Percentiles rank a stretch among this genome's conserved stretches.
Conservation (phyloP, 2,888 invertebrate genomes). For the Frankliniella intonsa region DNA sequence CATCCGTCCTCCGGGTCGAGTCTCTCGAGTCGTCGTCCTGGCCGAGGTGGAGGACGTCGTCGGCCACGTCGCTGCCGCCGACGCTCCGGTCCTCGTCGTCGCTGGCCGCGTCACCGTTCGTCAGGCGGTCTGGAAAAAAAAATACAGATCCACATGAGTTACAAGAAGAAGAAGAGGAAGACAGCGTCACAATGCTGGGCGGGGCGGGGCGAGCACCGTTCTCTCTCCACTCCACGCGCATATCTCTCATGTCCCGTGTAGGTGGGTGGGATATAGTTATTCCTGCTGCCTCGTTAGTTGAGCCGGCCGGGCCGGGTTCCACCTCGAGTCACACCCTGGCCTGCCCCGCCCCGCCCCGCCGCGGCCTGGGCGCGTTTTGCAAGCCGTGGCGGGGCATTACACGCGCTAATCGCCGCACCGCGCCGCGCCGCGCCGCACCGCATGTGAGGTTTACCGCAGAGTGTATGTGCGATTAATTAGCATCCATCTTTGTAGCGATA, state of each 20-base stretch:
- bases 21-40: constrained; percentile 11
- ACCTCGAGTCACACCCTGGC: too few relatives aligned
- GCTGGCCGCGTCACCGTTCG: constrained; percentile 4
- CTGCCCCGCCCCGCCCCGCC: background rate
- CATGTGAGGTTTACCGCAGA: background rate
- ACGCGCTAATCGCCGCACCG: background rate
- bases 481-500: background rate
- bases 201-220: background rate
- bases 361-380: too few relatives aligned
- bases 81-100: constrained; percentile 19
- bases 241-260: too few relatives aligned
- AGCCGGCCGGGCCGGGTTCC: too few relatives aligned
- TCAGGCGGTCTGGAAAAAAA: background rate
- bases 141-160: background rate
- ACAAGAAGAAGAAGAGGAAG: background rate
- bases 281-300: too few relatives aligned
- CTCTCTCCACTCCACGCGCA: too few relatives aligned
- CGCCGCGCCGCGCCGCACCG: background rate
- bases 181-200: background rate
- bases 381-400: background rate
- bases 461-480: background rate
- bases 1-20: constrained; percentile 16
- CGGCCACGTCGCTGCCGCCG: constrained; percentile 1
- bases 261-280: too few relatives aligned
- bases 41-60: constrained; percentile 8